Percentiles rank a stretch among this genome's conserved stretches.
phyloP scores from a whole-genome alignment of 2,888 invertebrate genomes.

The Zygothrica quintamaculata region DNA sequence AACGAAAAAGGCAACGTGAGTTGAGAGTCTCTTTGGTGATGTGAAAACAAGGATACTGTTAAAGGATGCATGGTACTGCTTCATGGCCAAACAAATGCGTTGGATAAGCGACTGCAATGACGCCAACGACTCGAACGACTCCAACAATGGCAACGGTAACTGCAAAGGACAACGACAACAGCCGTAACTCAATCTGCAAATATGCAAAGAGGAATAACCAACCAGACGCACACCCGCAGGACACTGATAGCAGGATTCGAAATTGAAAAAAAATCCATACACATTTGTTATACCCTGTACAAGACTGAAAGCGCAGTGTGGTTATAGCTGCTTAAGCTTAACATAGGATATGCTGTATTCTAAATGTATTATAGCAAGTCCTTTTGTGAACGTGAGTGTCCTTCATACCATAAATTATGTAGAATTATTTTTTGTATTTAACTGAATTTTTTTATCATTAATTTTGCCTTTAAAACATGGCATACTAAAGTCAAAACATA shows the following conservation, averaged over 20 bases:
- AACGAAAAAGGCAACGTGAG: neutral
- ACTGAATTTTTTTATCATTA: no score
- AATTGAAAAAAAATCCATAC: neutral
- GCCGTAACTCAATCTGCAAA: slow-evolving; percentile 70
- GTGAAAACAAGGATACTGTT: slow-evolving; percentile 9
- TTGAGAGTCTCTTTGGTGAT: slow-evolving; percentile 4
- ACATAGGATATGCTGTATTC: no score
- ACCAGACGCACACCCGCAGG: slow-evolving; percentile 47
- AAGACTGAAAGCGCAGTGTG: no score
- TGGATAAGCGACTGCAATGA: slow-evolving; percentile 48
- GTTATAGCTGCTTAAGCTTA: no score
- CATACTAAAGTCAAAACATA: no score
- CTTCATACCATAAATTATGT: no score
- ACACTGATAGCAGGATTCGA: slow-evolving; percentile 48
- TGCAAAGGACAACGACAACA: slow-evolving; percentile 43
- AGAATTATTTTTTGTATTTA: no score
- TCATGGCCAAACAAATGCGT: slow-evolving; percentile 37
- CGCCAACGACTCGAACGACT: slow-evolving; percentile 17
- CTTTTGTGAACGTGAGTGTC: no score
- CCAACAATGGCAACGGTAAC: slow-evolving; percentile 2
- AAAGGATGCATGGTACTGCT: neutral
- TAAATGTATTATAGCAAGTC: no score
- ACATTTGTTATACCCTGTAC: slow-evolving; percentile 42
- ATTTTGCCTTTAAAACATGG: no score
- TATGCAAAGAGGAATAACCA: slow-evolving; percentile 53